Base-by-base conservation (phyloP, 2,888 invertebrate species). In the Parnassius glacialis region DNA sequence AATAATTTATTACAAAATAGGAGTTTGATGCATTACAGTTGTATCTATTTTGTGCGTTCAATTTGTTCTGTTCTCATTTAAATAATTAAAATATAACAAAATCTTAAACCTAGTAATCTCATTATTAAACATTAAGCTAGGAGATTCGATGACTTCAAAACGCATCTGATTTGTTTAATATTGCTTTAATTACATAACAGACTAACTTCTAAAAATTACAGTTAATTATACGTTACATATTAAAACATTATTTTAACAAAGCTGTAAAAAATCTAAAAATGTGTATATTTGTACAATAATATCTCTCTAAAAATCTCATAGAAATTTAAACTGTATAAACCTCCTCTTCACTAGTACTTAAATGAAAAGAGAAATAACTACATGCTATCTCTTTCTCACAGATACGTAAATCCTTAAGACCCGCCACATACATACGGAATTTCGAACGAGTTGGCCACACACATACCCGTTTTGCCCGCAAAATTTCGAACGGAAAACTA, bases 1-100 rank as follows among this genome's bases (percentile, higher is more conserved):
- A 90, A 90, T 90, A 90, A 90, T 88, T 90, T 90, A 90, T 83
- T 87, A 86, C 82, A 85, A 80, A 82, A 76, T 87, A 88, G 80
- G 82, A 63, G 59, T 71, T 72, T 71, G 68, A 72, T 80, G 76
- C 76, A 77, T 78, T 79, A 79, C 77, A 81, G 69, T 71, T 34
- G 34, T 34, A 34, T 73, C 59, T 55, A 71, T 72, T 73, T 88
- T 89, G 89, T 89, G 88, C 87, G 87, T 79, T 69, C 48, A 52
- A 65, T 72, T 67, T 64, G 48, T 48, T 48, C 13, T 65, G 69
- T 69, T 73, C 72, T 9, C 70, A 75, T 76, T 87, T 88, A 84
- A 83, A 85, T 85, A 85, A 84, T 80, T 75, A 77, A 79, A 75
- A 79, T 80, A 83, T 85, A 89, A 88, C 85, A 84, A 78, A 60